Conservation (phyloP, 2,888 invertebrate species). For the Timema cristinae region DNA sequence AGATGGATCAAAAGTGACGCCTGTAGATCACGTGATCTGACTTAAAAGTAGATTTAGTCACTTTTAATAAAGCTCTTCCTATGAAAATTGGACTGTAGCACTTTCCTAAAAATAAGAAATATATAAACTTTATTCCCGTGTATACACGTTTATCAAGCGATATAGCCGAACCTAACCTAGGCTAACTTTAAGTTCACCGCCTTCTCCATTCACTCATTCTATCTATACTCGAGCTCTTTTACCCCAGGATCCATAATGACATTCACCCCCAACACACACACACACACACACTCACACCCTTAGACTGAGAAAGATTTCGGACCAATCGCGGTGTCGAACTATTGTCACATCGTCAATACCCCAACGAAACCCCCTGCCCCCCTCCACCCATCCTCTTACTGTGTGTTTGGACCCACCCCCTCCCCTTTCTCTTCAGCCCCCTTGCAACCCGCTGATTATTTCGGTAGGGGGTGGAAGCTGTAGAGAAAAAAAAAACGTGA, state of each 20-base stretch:
- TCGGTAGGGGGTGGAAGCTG: neutral
- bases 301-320: neutral
- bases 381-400: conserved; percentile 32
- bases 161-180: no score
- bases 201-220: conserved; percentile 5
- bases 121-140: no score
- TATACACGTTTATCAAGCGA: no score
- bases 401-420: conserved; percentile 4
- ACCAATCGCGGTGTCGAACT: conserved; percentile 16
- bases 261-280: conserved; percentile 6
- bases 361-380: conserved; percentile 32
- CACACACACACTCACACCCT: neutral
- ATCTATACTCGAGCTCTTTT: conserved; percentile 5
- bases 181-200: no score
- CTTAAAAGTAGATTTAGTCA: no score
- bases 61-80: no score
- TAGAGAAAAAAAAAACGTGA: neutral
- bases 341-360: conserved; percentile 27
- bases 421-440: neutral
- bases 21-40: no score
- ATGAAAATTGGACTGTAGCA: no score
- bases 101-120: no score
- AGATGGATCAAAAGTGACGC: no score
- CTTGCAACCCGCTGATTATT: neutral
- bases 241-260: conserved; percentile 8